Evolutionary conservation across 2,797 vertebrate species (phyloP).

Genomic region (Acipenser transmontanus): DNA sequence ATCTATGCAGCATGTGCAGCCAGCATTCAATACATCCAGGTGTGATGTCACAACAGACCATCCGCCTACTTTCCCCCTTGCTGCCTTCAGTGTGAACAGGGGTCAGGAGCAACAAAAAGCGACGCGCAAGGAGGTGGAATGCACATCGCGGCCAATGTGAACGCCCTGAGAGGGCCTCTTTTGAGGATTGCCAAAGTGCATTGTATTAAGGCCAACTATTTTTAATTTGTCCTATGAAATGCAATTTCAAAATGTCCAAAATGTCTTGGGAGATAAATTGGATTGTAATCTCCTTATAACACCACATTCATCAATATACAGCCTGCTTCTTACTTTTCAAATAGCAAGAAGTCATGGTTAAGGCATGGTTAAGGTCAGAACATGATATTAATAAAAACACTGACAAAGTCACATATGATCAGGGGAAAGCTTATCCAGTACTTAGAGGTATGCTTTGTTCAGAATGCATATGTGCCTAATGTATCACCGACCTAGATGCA

Average conservation of each 20-base stretch:
- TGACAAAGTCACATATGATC: neutral
- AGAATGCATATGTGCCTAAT: no score
- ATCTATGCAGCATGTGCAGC: no score
- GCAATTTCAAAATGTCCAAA: constrained; percentile 1
- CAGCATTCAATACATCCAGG: no score
- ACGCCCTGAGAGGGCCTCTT: neutral
- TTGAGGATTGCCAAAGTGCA: neutral
- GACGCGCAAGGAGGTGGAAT: no score
- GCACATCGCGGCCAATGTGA: no score
- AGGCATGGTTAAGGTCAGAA: neutral
- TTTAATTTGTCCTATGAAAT: neutral
- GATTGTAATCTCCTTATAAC: neutral
- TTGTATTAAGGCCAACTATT: neutral
- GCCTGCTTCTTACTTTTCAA: constrained; percentile 1
- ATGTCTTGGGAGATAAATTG: neutral
- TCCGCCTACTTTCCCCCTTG: no score
- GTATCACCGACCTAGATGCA: no score
- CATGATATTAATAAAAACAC: neutral
- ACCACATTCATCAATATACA: constrained; percentile 1
- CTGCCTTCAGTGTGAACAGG: no score
- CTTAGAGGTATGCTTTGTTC: no score
- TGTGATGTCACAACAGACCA: no score
- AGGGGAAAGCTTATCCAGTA: neutral
- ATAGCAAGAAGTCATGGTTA: neutral
- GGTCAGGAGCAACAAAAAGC: no score